These are phyloP conservation scores for Sycobia sp. DNA, from an alignment of 1,140 invertebrate genomes.

Conservation along the genomic window DNA sequence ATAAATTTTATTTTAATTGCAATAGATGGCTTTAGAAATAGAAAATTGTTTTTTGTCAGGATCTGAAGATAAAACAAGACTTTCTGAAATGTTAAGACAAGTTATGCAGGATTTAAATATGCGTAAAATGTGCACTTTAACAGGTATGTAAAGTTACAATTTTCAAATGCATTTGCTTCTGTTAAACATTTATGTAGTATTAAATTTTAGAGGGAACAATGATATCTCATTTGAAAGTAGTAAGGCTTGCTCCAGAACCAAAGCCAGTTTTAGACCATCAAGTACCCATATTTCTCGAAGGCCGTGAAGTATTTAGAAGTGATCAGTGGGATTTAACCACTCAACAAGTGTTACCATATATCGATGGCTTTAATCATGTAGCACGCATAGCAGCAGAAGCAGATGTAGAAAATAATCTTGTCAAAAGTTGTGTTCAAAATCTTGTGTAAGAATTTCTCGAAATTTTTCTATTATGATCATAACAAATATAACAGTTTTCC, in stretches of 20 bases:
- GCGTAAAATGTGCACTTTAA: slow-evolving; percentile 76
- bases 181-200: slow-evolving; percentile 10
- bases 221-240: slow-evolving; percentile 81
- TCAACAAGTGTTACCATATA: slow-evolving; percentile 85
- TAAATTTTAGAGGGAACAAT: slow-evolving; percentile 72
- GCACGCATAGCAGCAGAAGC: slow-evolving; percentile 80
- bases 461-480: not conserved
- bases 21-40: slow-evolving; percentile 78
- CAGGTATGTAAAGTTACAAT: slow-evolving; percentile 61
- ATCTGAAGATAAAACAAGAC: slow-evolving; percentile 66
- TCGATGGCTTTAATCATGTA: slow-evolving; percentile 92
- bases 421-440: slow-evolving; percentile 94
- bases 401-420: slow-evolving; percentile 91
- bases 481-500: no score
- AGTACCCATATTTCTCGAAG: slow-evolving; percentile 82
- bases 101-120: slow-evolving; percentile 81
- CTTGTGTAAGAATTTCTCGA: slow-evolving; percentile 69
- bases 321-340: slow-evolving; percentile 93
- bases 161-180: not conserved
- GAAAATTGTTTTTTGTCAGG: slow-evolving; percentile 80
- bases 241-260: slow-evolving; percentile 78
- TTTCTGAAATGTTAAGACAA: slow-evolving; percentile 77
- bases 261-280: slow-evolving; percentile 85
- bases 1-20: not conserved
- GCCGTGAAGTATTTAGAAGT: slow-evolving; percentile 63